phyloP scores from a whole-genome alignment of 2,888 invertebrate genomes.

The Coelogynopora nodosa region DNA sequence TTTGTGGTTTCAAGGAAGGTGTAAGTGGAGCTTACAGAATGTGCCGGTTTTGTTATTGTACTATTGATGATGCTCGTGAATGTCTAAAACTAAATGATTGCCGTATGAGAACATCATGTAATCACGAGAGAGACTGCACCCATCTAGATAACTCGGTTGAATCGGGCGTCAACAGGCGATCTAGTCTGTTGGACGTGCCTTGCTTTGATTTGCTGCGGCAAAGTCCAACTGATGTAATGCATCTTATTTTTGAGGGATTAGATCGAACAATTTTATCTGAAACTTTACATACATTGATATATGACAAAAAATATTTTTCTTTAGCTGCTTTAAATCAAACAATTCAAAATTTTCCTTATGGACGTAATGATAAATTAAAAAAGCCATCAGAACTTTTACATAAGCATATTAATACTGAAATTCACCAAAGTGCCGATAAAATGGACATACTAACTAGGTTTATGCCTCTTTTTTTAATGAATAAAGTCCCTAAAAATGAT shows the following conservation, averaged over 20 bases:
- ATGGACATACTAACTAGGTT: slow-evolving; percentile 13
- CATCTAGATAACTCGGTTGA: neutral
- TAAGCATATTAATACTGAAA: neutral
- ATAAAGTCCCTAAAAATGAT: slow-evolving; percentile 2
- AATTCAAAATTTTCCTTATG: slow-evolving; percentile 9
- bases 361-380: neutral
- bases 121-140: neutral
- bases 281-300: neutral
- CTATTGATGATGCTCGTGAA: neutral
- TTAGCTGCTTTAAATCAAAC: slow-evolving; percentile 24
- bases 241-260: neutral
- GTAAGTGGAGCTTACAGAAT: neutral
- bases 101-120: neutral
- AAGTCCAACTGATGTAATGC: neutral
- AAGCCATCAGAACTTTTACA: slow-evolving; percentile 1
- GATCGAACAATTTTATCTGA: neutral
- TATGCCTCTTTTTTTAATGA: neutral
- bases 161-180: neutral
- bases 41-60: neutral
- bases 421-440: slow-evolving; percentile 29
- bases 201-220: neutral
- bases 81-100: neutral
- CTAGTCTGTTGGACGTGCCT: neutral
- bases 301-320: slow-evolving; percentile 12
- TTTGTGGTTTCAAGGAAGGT: slow-evolving; percentile 23